These are phyloP conservation scores for Agriopis aurantiaria DNA, from an alignment of 2,888 invertebrate genomes.

Conservation along the genomic window DNA sequence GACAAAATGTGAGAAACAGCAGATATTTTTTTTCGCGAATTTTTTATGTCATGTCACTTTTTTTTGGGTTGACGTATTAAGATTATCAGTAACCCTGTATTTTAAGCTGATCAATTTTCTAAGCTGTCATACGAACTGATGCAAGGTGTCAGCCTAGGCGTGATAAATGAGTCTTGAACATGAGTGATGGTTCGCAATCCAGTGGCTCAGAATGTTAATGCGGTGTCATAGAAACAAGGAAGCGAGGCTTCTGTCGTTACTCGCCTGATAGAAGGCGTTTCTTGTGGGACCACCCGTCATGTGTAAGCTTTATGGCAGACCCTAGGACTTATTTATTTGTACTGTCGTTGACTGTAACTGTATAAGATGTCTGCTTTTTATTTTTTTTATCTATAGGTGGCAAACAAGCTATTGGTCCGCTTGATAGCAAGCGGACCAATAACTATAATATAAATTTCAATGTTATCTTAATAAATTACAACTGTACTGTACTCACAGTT, in stretches of 20 bases:
- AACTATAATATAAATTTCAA: no score
- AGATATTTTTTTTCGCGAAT: no score
- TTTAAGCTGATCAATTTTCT: constrained; percentile 17
- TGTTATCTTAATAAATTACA: no score
- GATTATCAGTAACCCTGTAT: no score
- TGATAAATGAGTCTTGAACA: constrained; percentile 28
- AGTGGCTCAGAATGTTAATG: constrained; percentile 24
- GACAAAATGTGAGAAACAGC: no score
- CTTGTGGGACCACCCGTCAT: not conserved
- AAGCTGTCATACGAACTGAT: constrained; percentile 10
- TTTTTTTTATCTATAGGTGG: no score
- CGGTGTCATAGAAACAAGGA: constrained; percentile 13
- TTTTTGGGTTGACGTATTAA: no score
- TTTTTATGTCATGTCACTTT: no score
- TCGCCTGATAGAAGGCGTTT: constrained; percentile 3
- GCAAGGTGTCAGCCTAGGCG: constrained; percentile 5
- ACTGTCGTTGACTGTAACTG: not conserved
- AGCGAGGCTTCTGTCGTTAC: constrained; percentile 1
- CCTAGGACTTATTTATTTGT: not conserved
- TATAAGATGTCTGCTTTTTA: no score
- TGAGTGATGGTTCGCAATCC: constrained; percentile 25
- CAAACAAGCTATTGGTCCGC: no score
- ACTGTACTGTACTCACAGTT: no score
- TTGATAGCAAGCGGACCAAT: no score
- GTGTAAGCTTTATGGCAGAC: not conserved